Percentiles rank a stretch among this genome's conserved stretches.
phyloP scores from a whole-genome alignment of 2,888 invertebrate species.

The Alentia gelatinosa region DNA sequence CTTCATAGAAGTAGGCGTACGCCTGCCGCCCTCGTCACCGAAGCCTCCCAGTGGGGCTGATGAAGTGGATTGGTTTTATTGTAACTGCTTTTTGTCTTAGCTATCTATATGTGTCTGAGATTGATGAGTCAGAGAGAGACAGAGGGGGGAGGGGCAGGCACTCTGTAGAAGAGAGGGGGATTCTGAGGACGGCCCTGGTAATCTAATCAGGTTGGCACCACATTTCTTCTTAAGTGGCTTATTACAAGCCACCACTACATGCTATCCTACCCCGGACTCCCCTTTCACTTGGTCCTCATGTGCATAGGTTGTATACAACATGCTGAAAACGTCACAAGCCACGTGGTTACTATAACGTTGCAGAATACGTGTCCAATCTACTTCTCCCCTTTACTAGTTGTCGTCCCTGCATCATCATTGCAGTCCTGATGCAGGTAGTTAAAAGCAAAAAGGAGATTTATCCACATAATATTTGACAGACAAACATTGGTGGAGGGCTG shows the following conservation, averaged over 20 bases:
- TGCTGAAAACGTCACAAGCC: no score
- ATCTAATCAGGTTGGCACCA: background rate
- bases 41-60: constrained; percentile 17
- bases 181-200: background rate
- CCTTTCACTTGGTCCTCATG: no score
- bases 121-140: background rate
- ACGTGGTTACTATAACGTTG: no score
- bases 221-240: constrained; percentile 15
- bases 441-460: background rate
- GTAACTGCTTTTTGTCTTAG: constrained; percentile 3
- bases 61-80: constrained; percentile 38
- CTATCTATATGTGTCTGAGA: background rate
- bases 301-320: no score
- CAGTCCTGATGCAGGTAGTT: no score
- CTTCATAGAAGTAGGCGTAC: constrained; percentile 15
- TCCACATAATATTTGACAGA: background rate
- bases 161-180: no score
- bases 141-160: background rate
- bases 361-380: no score
- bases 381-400: no score
- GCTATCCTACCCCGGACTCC: no score
- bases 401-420: no score
- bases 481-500: background rate
- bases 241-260: background rate
- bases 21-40: background rate